Evolutionary conservation across 2,113 vertebrate genomes (phyloP).

Genomic region (Abramis brama): DNA sequence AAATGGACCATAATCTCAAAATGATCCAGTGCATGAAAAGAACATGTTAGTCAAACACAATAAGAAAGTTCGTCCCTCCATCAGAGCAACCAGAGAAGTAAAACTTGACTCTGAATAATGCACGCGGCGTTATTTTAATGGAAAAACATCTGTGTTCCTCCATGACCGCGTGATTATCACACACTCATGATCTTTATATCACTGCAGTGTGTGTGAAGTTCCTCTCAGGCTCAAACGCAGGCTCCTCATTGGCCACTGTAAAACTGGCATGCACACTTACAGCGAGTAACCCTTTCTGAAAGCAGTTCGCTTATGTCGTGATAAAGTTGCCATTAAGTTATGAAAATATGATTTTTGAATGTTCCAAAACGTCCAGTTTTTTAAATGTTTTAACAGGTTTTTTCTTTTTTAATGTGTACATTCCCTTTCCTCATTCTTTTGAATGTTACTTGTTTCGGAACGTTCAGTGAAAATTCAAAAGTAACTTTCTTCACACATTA

Average conservation of each 20-base stretch:
- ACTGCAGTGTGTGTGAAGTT: constrained; percentile 60
- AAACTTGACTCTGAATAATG: not conserved
- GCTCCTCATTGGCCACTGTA: constrained; percentile 54
- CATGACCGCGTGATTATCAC: constrained; percentile 42
- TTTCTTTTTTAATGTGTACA: too few relatives aligned
- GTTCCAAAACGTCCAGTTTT: too few relatives aligned
- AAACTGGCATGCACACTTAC: too few relatives aligned
- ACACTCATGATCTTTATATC: constrained; percentile 53
- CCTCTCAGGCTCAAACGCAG: constrained; percentile 59
- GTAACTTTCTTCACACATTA: too few relatives aligned
- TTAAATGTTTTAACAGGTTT: too few relatives aligned
- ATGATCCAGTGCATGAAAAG: not conserved
- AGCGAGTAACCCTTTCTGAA: too few relatives aligned
- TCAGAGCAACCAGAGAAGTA: not conserved
- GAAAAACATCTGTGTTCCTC: constrained; percentile 64
- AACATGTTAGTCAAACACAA: not conserved
- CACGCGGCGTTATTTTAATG: constrained; percentile 51
- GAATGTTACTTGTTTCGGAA: too few relatives aligned
- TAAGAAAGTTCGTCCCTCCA: not conserved
- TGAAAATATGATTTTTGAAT: too few relatives aligned
- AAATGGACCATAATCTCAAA: not conserved
- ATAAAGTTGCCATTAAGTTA: too few relatives aligned
- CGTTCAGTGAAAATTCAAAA: too few relatives aligned
- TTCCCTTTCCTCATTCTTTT: too few relatives aligned
- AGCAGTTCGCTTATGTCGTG: too few relatives aligned